Percentiles rank a stretch among this genome's conserved stretches.
Conservation (phyloP, 2,113 vertebrate species). For the Carassius gibelio region DNA sequence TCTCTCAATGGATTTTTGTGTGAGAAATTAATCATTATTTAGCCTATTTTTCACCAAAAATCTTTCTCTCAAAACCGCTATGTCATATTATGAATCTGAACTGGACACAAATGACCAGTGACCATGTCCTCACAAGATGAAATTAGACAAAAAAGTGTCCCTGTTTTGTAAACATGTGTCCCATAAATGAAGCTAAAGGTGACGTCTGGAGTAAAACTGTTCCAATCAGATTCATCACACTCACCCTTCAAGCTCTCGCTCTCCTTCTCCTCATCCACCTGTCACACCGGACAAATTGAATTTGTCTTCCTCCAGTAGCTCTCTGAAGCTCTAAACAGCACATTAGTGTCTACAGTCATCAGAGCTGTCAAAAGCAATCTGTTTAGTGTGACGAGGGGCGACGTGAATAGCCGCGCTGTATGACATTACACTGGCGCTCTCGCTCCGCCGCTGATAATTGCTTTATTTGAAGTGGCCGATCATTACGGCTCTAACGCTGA, state of each 20-base stretch:
- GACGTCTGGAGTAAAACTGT: slow-evolving; percentile 50
- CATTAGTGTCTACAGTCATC: slow-evolving; percentile 78
- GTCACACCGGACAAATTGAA: slow-evolving; percentile 80
- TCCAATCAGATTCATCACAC: slow-evolving; percentile 41
- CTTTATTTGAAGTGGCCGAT: slow-evolving; percentile 40
- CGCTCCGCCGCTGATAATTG: slow-evolving; percentile 50
- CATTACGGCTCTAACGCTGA: slow-evolving; percentile 5
- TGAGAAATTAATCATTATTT: not conserved
- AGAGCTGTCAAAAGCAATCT: slow-evolving; percentile 76
- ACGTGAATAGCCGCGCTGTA: slow-evolving; percentile 54
- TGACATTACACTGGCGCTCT: slow-evolving; percentile 54
- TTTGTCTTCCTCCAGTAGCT: slow-evolving; percentile 74
- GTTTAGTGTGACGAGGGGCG: slow-evolving; percentile 64
- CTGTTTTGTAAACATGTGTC: slow-evolving; percentile 66
- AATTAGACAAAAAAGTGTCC: slow-evolving; percentile 66
- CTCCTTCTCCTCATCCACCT: slow-evolving; percentile 65
- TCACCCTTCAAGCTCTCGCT: slow-evolving; percentile 27
- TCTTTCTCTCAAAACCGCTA: no score
- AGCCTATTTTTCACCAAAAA: not conserved
- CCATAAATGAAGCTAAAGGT: slow-evolving; percentile 70
- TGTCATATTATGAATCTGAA: no score
- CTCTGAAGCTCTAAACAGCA: slow-evolving; percentile 74
- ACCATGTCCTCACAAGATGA: slow-evolving; percentile 58
- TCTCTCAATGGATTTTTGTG: not conserved
- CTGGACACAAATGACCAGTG: not conserved